A percentile compares a stretch with the other conserved stretches of the same genome.
These are phyloP conservation scores for Poecilus cupreus DNA, from an alignment of 2,888 invertebrate genomes.

Conservation along the genomic window DNA sequence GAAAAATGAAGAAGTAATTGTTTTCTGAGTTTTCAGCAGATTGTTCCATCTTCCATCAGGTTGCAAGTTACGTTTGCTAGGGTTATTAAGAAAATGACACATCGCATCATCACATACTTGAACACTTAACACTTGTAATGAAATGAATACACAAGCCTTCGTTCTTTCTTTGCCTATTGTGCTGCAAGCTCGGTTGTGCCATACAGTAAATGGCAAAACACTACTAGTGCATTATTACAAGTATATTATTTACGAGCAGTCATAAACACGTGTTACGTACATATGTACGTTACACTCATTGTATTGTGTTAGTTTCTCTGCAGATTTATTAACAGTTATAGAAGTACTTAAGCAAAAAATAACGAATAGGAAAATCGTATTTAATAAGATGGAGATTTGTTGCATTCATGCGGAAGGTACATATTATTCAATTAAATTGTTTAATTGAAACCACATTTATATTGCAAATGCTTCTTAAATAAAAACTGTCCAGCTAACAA, in stretches of 20 bases:
- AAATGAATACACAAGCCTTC: neutral
- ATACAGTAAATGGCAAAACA: constrained; percentile 8
- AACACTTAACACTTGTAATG: neutral
- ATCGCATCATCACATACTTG: no score
- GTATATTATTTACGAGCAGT: constrained; percentile 14
- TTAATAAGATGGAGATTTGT: no score
- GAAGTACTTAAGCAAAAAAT: neutral
- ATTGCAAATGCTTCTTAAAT: no score
- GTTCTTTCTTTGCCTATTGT: neutral
- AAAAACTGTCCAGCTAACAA: no score
- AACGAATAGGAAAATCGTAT: neutral
- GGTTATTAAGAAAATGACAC: no score
- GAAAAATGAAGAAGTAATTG: no score
- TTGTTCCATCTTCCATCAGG: no score
- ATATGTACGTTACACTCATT: neutral
- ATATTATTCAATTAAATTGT: no score
- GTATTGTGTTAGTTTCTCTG: neutral
- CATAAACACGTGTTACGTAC: neutral
- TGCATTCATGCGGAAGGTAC: no score
- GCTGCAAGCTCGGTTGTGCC: neutral
- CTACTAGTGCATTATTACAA: constrained; percentile 10
- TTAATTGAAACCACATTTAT: no score
- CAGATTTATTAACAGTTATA: neutral
- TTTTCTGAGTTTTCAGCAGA: no score
- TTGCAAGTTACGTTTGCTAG: no score